A percentile compares a stretch with the other conserved stretches of the same genome.
Evolutionary conservation across 2,888 invertebrate genomes (phyloP).

Genomic region (Mesorhabditis belari): DNA sequence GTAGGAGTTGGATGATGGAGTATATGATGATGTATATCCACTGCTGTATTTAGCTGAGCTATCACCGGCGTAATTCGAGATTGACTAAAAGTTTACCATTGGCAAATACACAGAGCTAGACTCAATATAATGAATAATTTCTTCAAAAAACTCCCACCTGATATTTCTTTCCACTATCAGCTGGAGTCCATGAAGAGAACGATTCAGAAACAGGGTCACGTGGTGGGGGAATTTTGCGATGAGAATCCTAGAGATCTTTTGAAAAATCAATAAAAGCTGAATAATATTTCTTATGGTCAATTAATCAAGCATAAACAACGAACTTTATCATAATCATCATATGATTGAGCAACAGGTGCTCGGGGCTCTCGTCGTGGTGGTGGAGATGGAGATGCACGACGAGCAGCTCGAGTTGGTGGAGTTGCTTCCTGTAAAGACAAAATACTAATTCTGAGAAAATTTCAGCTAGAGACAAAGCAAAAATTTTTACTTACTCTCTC

Average conservation of each 20-base stretch:
- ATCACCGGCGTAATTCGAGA: not conserved
- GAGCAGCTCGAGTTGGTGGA: constrained; percentile 7
- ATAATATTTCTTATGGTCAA: no score
- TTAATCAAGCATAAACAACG: no score
- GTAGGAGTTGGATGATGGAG: constrained; percentile 42
- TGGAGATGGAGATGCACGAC: not conserved
- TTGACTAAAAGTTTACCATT: not conserved
- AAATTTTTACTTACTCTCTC: constrained; percentile 23
- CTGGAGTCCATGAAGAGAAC: constrained; percentile 49
- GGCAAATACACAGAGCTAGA: not conserved
- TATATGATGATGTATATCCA: constrained; percentile 35
- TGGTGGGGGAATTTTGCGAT: constrained; percentile 42
- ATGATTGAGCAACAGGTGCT: constrained; percentile 12
- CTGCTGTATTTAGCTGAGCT: constrained; percentile 17
- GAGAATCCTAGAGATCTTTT: constrained; percentile 39
- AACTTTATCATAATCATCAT: not conserved
- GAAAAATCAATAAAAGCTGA: no score
- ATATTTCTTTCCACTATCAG: constrained; percentile 20
- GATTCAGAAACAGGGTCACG: constrained; percentile 44
- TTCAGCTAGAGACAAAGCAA: not conserved
- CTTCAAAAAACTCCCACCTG: no score
- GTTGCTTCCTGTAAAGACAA: constrained; percentile 22
- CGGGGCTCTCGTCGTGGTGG: not conserved
- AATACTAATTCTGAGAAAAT: no score
- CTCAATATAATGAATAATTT: constrained; percentile 20